These are phyloP conservation scores for Etheostoma perlongum DNA, from an alignment of 2,797 vertebrate species.

Conservation along the genomic window DNA sequence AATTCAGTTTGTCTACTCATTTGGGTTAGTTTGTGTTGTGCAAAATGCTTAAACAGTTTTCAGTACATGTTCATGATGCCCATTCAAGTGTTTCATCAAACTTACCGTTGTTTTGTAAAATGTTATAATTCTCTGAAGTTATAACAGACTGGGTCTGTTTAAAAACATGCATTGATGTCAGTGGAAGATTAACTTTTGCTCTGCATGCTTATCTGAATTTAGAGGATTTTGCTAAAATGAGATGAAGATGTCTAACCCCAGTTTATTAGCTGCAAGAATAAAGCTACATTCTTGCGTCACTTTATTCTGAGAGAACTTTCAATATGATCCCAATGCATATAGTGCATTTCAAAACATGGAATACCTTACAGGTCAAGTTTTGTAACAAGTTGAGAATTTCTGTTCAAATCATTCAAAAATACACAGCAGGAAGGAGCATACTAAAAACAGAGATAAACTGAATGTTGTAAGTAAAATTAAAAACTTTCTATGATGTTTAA, in stretches of 20 bases:
- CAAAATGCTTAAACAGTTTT: conserved; percentile 57
- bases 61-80: conserved; percentile 30
- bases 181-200: conserved; percentile 48
- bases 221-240: conserved; percentile 44
- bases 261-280: conserved; percentile 44
- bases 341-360: conserved; percentile 39
- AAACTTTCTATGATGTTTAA: conserved; percentile 43
- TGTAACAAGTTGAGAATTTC: conserved; percentile 42
- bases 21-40: conserved; percentile 61
- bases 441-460: conserved; percentile 36
- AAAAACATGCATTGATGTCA: conserved; percentile 73
- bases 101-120: conserved; percentile 39
- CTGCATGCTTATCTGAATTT: conserved; percentile 69
- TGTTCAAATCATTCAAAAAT: conserved; percentile 58
- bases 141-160: conserved; percentile 49
- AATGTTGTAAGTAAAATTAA: conserved; percentile 57
- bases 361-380: conserved; percentile 62
- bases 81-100: conserved; percentile 62
- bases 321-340: conserved; percentile 36
- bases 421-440: conserved; percentile 49
- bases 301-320: conserved; percentile 18
- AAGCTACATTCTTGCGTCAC: conserved; percentile 36
- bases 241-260: conserved; percentile 47
- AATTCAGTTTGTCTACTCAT: conserved; percentile 14
- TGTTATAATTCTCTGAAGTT: conserved; percentile 36